Evolutionary conservation across 2,113 vertebrate genomes (phyloP).

Genomic region (Ochotona princeps): DNA sequence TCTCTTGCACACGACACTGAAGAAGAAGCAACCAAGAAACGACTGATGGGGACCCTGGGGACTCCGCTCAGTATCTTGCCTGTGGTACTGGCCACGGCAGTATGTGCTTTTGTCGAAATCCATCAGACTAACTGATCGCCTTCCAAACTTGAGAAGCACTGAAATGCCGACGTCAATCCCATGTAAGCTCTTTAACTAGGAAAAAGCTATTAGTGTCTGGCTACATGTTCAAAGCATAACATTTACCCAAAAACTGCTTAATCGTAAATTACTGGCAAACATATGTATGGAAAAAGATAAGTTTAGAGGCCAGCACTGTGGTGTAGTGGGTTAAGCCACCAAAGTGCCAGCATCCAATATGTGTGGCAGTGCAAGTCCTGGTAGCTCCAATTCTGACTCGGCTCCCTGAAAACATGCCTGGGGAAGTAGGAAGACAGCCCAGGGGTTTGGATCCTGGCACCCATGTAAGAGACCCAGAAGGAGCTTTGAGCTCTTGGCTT

Average conservation of each 20-base stretch:
- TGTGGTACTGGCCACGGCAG: background rate
- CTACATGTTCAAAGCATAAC: slow-evolving; percentile 2
- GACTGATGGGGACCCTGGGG: background rate
- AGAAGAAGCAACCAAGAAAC: background rate
- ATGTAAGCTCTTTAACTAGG: slow-evolving; percentile 23
- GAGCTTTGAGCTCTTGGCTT: no score
- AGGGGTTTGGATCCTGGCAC: no score
- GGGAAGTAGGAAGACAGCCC: no score
- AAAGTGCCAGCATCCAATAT: no score
- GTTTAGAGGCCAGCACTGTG: no score
- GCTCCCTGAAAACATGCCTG: no score
- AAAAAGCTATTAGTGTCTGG: background rate
- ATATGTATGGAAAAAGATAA: background rate
- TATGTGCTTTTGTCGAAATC: background rate
- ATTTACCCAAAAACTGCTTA: background rate
- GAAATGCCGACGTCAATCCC: background rate
- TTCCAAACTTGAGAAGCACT: background rate
- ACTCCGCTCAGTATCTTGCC: background rate
- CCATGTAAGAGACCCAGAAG: no score
- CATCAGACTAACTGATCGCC: background rate
- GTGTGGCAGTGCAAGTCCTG: no score
- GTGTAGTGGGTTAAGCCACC: no score
- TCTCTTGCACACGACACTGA: background rate
- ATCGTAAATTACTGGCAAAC: background rate
- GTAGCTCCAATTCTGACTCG: no score